These are phyloP conservation scores for Hydrozoanthus tunicans DNA, from an alignment of 64 coral and sea anemone species.

Conservation along the genomic window DNA sequence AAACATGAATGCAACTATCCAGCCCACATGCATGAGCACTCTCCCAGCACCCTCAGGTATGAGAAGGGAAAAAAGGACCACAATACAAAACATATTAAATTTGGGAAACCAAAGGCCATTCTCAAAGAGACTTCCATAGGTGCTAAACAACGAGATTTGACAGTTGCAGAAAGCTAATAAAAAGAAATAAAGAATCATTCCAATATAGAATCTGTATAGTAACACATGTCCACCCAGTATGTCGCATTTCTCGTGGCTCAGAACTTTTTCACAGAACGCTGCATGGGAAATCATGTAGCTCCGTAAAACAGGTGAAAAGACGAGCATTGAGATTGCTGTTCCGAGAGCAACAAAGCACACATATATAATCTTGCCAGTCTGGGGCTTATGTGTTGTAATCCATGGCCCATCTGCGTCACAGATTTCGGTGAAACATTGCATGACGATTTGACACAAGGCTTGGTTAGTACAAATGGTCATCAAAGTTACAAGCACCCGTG, in stretches of 20 bases:
- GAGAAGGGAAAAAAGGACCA: slow-evolving; percentile 64
- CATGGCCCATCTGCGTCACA: slow-evolving; percentile 35
- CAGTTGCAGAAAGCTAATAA: slow-evolving; percentile 79
- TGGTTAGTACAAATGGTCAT: neutral
- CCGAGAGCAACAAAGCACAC: slow-evolving; percentile 72
- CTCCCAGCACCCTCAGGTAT: slow-evolving; percentile 76
- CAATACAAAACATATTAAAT: slow-evolving; percentile 83
- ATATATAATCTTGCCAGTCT: slow-evolving; percentile 77
- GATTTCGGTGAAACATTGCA: neutral
- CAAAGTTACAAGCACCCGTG: neutral
- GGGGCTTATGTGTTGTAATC: slow-evolving; percentile 64
- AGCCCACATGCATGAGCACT: slow-evolving; percentile 76
- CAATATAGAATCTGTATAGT: slow-evolving; percentile 75
- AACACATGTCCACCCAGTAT: slow-evolving; percentile 81
- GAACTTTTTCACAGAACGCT: slow-evolving; percentile 71
- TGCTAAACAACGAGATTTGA: slow-evolving; percentile 73
- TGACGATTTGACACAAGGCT: neutral
- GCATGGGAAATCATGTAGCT: slow-evolving; percentile 76
- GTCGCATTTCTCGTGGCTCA: slow-evolving; percentile 88
- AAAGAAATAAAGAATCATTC: slow-evolving; percentile 87
- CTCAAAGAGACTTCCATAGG: slow-evolving; percentile 63
- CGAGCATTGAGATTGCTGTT: slow-evolving; percentile 65
- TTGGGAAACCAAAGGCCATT: slow-evolving; percentile 90
- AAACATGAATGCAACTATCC: slow-evolving; percentile 83
- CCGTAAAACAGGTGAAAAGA: slow-evolving; percentile 70